Evolutionary conservation across 2,797 vertebrate species (phyloP).

Genomic region (Poeciliopsis presidionis): DNA sequence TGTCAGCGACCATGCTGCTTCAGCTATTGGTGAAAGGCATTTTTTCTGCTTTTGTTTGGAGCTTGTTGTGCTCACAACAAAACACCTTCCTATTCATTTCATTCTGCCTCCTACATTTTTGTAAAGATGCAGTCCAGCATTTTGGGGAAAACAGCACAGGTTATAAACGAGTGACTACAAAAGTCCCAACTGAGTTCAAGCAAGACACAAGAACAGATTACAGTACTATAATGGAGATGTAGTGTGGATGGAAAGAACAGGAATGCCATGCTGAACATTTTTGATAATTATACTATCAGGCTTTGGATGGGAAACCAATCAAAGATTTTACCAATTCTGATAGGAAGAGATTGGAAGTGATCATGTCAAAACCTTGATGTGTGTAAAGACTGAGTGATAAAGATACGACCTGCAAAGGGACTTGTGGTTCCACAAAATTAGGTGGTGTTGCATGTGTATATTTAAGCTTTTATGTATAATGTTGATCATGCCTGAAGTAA

Average conservation of each 20-base stretch:
- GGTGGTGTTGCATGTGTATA: not conserved
- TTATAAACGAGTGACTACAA: not conserved
- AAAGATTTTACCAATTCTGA: not conserved
- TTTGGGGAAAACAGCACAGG: not conserved
- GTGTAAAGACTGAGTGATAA: not conserved
- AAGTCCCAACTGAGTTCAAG: constrained; percentile 14
- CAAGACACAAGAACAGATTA: constrained; percentile 2
- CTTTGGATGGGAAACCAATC: not conserved
- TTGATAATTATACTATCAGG: not conserved
- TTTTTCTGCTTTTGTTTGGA: constrained; percentile 44
- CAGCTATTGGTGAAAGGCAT: constrained; percentile 66
- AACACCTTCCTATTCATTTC: constrained; percentile 48
- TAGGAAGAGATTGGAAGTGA: not conserved
- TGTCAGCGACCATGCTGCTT: constrained; percentile 73
- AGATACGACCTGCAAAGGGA: not conserved
- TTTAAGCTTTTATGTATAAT: not conserved
- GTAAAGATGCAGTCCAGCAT: constrained; percentile 13
- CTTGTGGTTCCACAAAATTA: not conserved
- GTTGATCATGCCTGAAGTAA: not conserved
- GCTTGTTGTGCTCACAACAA: constrained; percentile 36
- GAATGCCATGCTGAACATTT: not conserved
- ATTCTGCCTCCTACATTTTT: constrained; percentile 34
- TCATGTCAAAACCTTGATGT: not conserved
- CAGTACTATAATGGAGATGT: not conserved
- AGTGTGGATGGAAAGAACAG: not conserved